phyloP scores from a whole-genome alignment of 92 coral and sea anemone genomes.

The Desmophyllum pertusum region DNA sequence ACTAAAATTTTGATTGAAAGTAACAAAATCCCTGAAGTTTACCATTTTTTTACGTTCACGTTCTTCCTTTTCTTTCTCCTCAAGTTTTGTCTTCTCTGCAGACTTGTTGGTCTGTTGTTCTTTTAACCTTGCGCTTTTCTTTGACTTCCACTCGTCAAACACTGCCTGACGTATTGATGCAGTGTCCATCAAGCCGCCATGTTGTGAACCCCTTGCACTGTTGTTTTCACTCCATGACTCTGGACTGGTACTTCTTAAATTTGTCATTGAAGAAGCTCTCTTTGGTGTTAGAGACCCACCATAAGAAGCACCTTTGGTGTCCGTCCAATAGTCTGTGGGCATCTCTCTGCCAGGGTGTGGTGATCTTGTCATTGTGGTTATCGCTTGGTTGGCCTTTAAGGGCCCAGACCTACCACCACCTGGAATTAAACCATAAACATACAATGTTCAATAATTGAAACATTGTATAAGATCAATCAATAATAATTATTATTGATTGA shows the following conservation, averaged over 20 bases:
- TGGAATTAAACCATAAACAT: neutral
- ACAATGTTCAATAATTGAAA: too few species aligned
- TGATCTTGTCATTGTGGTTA: slow-evolving; percentile 75
- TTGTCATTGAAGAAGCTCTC: slow-evolving; percentile 74
- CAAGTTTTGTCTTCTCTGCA: slow-evolving; percentile 71
- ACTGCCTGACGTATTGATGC: slow-evolving; percentile 80
- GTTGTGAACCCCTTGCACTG: slow-evolving; percentile 53
- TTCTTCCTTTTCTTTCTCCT: slow-evolving; percentile 72
- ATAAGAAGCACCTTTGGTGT: slow-evolving; percentile 29
- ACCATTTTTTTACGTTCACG: slow-evolving; percentile 57
- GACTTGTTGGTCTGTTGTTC: slow-evolving; percentile 69
- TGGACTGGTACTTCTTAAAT: slow-evolving; percentile 63
- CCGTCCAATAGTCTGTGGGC: slow-evolving; percentile 8
- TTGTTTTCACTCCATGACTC: slow-evolving; percentile 42
- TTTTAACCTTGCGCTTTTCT: slow-evolving; percentile 71
- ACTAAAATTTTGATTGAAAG: too few species aligned
- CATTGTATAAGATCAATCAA: too few species aligned
- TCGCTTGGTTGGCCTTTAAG: slow-evolving; percentile 68
- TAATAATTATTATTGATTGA: too few species aligned
- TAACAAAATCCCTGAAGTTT: neutral
- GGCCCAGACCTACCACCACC: slow-evolving; percentile 61
- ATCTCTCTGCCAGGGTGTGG: slow-evolving; percentile 69
- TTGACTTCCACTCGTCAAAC: slow-evolving; percentile 80
- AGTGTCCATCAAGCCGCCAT: slow-evolving; percentile 72
- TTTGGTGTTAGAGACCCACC: slow-evolving; percentile 56